phyloP scores from a whole-genome alignment of 2,888 invertebrate species.

The Acrobasis consociella region DNA sequence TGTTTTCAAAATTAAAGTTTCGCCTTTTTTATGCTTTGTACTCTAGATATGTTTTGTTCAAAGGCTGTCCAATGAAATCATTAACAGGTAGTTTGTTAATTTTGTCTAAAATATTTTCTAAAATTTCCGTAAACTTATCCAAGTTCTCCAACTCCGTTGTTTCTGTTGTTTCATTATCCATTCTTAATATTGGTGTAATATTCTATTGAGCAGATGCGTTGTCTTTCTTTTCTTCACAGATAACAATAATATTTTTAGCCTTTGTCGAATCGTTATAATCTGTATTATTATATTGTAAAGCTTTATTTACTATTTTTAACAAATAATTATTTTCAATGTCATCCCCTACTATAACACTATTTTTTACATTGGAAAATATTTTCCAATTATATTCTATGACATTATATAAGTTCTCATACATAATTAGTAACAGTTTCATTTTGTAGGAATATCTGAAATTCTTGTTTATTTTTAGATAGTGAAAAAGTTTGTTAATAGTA shows the following conservation, averaged over 20 bases:
- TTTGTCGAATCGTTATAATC: not conserved
- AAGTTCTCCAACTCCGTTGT: too few species aligned
- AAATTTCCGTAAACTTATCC: too few species aligned
- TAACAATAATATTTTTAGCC: not conserved
- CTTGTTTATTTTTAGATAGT: conserved; percentile 6
- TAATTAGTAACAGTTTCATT: conserved; percentile 24
- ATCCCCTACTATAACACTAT: not conserved
- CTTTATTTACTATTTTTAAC: not conserved
- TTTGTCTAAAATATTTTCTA: not conserved
- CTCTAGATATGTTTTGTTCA: conserved; percentile 4
- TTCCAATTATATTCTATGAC: conserved; percentile 38
- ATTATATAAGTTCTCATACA: conserved; percentile 43
- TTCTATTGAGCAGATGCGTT: not conserved
- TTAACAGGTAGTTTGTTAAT: conserved; percentile 4
- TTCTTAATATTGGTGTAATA: not conserved
- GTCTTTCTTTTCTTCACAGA: not conserved
- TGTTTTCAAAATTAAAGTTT: conserved; percentile 4
- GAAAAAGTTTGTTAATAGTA: not conserved
- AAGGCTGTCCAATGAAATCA: not conserved
- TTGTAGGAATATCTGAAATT: not conserved
- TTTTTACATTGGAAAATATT: not conserved
- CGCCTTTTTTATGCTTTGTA: not conserved
- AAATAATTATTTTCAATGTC: conserved; percentile 40
- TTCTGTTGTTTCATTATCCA: not conserved
- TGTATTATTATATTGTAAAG: not conserved